These are phyloP conservation scores for Reticulitermes speratus DNA, from an alignment of 1,140 invertebrate species.

Conservation along the genomic window DNA sequence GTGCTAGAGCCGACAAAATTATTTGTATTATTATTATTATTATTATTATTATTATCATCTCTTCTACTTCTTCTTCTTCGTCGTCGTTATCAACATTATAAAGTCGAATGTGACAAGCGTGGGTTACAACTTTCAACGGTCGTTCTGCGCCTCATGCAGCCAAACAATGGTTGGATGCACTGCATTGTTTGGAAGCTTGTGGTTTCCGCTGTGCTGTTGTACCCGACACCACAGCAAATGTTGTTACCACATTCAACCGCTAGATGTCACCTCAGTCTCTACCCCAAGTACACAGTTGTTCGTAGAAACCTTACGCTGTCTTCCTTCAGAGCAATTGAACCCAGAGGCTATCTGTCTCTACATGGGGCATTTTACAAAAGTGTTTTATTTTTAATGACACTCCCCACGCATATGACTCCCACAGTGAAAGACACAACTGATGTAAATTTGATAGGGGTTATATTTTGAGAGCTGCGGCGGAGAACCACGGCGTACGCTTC, in stretches of 20 bases:
- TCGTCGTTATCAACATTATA: too few species aligned
- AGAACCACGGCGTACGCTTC: too few species aligned
- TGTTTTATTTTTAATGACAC: background rate
- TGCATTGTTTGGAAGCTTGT: background rate
- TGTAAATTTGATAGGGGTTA: background rate
- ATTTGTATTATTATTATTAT: too few species aligned
- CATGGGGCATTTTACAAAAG: background rate
- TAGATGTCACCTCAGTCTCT: background rate
- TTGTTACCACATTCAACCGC: slow-evolving; percentile 17
- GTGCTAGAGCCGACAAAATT: too few species aligned
- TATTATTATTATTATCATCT: too few species aligned
- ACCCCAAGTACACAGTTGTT: background rate
- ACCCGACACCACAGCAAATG: background rate
- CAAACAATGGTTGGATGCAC: background rate
- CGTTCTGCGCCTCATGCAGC: background rate
- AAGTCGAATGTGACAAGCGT: too few species aligned
- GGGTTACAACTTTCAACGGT: too few species aligned
- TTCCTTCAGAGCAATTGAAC: too few species aligned
- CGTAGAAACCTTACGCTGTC: background rate
- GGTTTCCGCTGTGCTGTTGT: background rate
- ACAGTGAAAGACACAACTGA: background rate
- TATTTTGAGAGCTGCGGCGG: too few species aligned
- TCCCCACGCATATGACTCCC: background rate
- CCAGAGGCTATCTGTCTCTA: background rate
- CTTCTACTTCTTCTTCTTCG: too few species aligned